These are phyloP conservation scores for Chouioia cunea DNA, from an alignment of 2,888 invertebrate genomes.

Conservation along the genomic window DNA sequence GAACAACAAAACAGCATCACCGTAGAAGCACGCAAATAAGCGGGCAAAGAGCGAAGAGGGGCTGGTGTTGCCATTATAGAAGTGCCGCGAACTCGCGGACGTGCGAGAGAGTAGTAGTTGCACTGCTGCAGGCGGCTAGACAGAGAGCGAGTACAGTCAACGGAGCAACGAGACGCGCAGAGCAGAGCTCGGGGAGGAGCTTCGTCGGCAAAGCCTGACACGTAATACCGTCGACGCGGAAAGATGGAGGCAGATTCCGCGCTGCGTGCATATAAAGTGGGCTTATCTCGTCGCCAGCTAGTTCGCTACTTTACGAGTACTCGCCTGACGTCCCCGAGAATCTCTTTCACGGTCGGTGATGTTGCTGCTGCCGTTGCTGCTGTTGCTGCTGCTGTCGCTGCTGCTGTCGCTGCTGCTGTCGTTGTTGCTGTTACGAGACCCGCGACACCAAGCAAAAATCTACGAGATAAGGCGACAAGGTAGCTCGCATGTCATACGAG, in stretches of 20 bases:
- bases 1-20: too few relatives aligned
- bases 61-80: constrained; percentile 10
- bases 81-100: background rate
- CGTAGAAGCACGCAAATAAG: too few relatives aligned
- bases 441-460: constrained; percentile 30
- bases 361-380: too few relatives aligned
- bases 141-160: background rate
- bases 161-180: background rate
- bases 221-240: constrained; percentile 53
- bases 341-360: constrained; percentile 39
- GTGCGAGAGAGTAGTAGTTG: background rate
- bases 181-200: background rate
- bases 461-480: constrained; percentile 36
- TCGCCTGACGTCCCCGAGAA: constrained; percentile 36
- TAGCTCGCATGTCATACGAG: too few relatives aligned
- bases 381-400: too few relatives aligned
- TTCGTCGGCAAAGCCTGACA: constrained; percentile 51
- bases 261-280: constrained; percentile 53
- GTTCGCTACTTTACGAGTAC: constrained; percentile 48
- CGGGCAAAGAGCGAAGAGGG: background rate
- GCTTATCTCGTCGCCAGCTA: constrained; percentile 50
- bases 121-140: too few relatives aligned
- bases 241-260: constrained; percentile 52
- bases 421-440: too few relatives aligned
- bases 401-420: too few relatives aligned